phyloP scores from a whole-genome alignment of 2,797 vertebrate species.

The Coregonus ussuriensis region DNA sequence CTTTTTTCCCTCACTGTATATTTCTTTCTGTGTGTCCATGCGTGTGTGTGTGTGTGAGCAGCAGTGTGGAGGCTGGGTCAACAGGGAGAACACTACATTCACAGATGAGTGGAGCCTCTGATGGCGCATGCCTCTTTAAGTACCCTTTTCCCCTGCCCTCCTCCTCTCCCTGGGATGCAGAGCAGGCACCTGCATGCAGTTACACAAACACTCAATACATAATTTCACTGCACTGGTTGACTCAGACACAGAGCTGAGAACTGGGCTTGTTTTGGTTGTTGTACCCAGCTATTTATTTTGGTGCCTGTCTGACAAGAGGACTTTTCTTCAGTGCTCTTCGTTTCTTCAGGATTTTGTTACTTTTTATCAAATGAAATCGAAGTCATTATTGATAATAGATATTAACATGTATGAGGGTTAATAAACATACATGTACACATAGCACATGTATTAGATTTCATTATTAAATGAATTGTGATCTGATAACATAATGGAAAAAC shows the following conservation, averaged over 20 bases:
- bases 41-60: conserved; percentile 13
- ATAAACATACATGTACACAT: no score
- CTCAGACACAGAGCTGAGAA: not conserved
- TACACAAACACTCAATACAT: not conserved
- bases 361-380: no score
- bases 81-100: conserved; percentile 10
- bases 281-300: not conserved
- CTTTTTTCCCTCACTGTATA: no score
- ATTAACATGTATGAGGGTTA: no score
- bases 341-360: no score
- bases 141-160: conserved; percentile 7
- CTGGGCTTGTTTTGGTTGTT: not conserved
- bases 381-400: no score
- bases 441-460: no score
- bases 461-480: no score
- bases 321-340: not conserved
- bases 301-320: not conserved
- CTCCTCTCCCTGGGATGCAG: not conserved
- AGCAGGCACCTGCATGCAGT: conserved; percentile 5
- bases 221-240: not conserved
- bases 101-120: not conserved
- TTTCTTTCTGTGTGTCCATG: not conserved
- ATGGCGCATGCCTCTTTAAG: conserved; percentile 4
- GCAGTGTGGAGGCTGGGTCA: conserved; percentile 8
- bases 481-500: no score